Evolutionary conservation across 2,113 vertebrate genomes (phyloP).

Genomic region (Takifugu bimaculatus): DNA sequence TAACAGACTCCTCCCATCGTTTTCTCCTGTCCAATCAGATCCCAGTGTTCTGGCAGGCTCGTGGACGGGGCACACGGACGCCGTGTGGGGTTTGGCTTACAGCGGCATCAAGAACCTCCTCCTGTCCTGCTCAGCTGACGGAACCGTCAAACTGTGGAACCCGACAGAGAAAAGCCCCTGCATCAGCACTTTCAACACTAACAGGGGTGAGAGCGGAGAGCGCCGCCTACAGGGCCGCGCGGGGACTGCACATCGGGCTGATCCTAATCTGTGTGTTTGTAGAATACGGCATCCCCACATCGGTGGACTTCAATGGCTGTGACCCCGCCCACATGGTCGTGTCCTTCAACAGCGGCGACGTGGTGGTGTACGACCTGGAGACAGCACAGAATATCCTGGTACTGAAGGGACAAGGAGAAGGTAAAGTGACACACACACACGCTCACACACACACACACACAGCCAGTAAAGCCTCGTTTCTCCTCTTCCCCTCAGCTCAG

Average conservation of each 20-base stretch:
- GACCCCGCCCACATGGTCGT: slow-evolving; percentile 95
- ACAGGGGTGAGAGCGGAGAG: slow-evolving; percentile 72
- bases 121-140: slow-evolving; percentile 95
- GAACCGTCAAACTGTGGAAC: slow-evolving; percentile 94
- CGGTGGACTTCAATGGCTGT: slow-evolving; percentile 94
- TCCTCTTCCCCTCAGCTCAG: slow-evolving; percentile 66
- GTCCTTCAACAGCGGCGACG: slow-evolving; percentile 86
- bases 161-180: slow-evolving; percentile 89
- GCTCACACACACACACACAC: neutral
- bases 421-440: slow-evolving; percentile 66
- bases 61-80: slow-evolving; percentile 88
- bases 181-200: slow-evolving; percentile 89
- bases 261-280: slow-evolving; percentile 13
- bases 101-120: slow-evolving; percentile 94
- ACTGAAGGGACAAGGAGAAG: slow-evolving; percentile 85
- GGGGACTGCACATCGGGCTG: neutral
- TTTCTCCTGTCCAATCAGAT: slow-evolving; percentile 71
- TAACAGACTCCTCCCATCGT: neutral
- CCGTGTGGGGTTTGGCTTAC: slow-evolving; percentile 94
- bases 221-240: neutral
- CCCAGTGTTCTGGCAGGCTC: slow-evolving; percentile 90
- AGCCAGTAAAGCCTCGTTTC: neutral
- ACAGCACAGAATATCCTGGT: slow-evolving; percentile 87
- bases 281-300: slow-evolving; percentile 92
- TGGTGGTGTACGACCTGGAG: slow-evolving; percentile 94